phyloP scores from a whole-genome alignment of 2,113 vertebrate species.

The Ranitomeya imitator region DNA sequence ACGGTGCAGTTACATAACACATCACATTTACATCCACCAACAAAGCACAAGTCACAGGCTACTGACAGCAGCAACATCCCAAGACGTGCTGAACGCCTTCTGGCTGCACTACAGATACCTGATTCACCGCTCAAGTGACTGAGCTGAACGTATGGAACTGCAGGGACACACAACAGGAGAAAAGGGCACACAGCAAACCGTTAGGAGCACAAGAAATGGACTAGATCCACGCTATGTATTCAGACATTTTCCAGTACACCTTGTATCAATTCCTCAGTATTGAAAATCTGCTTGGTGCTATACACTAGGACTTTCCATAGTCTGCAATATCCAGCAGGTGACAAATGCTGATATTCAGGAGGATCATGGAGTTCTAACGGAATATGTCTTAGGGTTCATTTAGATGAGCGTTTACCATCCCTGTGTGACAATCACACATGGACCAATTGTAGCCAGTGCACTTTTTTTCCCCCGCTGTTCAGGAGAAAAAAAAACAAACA shows the following conservation, averaged over 20 bases:
- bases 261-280: no score
- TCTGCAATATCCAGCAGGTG: no score
- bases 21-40: neutral
- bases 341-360: no score
- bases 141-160: conserved; percentile 92
- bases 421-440: no score
- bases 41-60: conserved; percentile 5
- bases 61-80: neutral
- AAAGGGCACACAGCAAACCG: conserved; percentile 75
- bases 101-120: conserved; percentile 77
- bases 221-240: neutral
- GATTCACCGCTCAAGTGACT: conserved; percentile 89
- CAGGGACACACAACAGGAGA: conserved; percentile 71
- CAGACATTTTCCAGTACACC: no score
- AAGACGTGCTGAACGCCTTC: conserved; percentile 16
- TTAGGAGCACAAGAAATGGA: conserved; percentile 47
- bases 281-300: no score
- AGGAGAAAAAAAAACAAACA: neutral
- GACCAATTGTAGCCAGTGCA: no score
- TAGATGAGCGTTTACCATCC: no score
- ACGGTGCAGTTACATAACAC: neutral
- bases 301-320: no score
- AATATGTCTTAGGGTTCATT: no score
- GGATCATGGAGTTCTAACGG: no score
- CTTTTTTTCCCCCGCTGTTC: neutral